These are phyloP conservation scores for Drosophila littoralis DNA, from an alignment of 1,140 invertebrate species.

Conservation along the genomic window DNA sequence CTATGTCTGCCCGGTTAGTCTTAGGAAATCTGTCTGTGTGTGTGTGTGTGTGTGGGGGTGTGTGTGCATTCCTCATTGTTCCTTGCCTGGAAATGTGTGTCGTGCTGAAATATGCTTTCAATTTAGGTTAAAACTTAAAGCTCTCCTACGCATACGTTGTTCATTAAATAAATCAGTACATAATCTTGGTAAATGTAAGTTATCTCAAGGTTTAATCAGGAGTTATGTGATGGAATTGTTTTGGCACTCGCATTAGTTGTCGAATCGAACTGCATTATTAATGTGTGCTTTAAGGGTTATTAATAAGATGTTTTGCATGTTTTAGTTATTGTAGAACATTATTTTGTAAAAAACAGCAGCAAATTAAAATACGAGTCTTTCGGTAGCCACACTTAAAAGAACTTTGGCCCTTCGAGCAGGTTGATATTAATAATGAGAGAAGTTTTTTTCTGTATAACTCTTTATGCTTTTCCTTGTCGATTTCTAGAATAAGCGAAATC, in stretches of 20 bases:
- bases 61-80: constrained; percentile 10
- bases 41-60: not conserved
- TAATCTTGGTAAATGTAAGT: not conserved
- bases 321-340: too few species aligned
- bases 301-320: too few species aligned
- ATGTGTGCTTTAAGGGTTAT: too few species aligned
- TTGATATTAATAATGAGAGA: too few species aligned
- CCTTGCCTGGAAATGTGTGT: constrained; percentile 6
- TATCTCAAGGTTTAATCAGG: not conserved
- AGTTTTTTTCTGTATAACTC: too few species aligned
- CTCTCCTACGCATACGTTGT: constrained; percentile 6
- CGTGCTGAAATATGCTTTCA: constrained; percentile 46
- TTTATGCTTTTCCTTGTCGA: too few species aligned
- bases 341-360: too few species aligned
- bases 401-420: too few species aligned
- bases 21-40: constrained; percentile 1
- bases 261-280: not conserved
- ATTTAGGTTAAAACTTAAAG: constrained; percentile 76
- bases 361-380: too few species aligned
- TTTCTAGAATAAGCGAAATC: too few species aligned
- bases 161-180: constrained; percentile 14
- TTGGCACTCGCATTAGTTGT: not conserved
- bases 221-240: not conserved
- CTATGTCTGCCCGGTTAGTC: constrained; percentile 33
- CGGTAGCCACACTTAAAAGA: too few species aligned